Evolutionary conservation across 1,140 invertebrate genomes (phyloP).

Genomic region (Rhyzopertha dominica): DNA sequence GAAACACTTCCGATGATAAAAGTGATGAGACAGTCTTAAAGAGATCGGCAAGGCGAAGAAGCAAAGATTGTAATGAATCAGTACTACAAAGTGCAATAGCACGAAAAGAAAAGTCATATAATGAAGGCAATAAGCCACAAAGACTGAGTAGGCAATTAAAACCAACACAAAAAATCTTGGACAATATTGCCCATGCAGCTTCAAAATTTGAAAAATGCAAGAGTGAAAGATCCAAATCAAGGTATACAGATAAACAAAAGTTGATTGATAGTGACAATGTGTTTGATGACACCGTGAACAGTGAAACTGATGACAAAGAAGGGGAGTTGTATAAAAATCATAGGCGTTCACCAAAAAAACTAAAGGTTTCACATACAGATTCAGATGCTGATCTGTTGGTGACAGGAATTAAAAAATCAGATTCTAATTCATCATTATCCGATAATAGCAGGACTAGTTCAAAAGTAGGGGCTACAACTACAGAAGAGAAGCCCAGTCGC

Average conservation of each 20-base stretch:
- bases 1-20: background rate
- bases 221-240: too few species aligned
- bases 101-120: slow-evolving; percentile 53
- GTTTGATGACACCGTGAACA: background rate
- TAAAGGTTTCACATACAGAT: too few species aligned
- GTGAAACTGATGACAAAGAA: slow-evolving; percentile 5
- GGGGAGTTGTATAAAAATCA: slow-evolving; percentile 19
- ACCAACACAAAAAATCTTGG: slow-evolving; percentile 35
- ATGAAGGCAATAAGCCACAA: slow-evolving; percentile 41
- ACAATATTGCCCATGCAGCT: slow-evolving; percentile 30
- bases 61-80: slow-evolving; percentile 49
- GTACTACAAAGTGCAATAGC: slow-evolving; percentile 54
- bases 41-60: slow-evolving; percentile 47
- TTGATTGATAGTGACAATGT: slow-evolving; percentile 11
- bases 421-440: background rate
- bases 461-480: slow-evolving; percentile 5
- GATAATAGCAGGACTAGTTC: slow-evolving; percentile 6
- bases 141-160: slow-evolving; percentile 35
- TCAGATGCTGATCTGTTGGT: slow-evolving; percentile 21
- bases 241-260: slow-evolving; percentile 12
- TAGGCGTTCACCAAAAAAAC: too few species aligned
- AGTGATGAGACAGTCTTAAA: slow-evolving; percentile 35
- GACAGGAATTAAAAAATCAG: background rate
- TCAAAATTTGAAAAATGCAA: slow-evolving; percentile 22
- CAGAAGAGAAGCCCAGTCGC: slow-evolving; percentile 11